Base-by-base conservation (phyloP, 1,140 invertebrate genomes). In the Lycorma delicatula region DNA sequence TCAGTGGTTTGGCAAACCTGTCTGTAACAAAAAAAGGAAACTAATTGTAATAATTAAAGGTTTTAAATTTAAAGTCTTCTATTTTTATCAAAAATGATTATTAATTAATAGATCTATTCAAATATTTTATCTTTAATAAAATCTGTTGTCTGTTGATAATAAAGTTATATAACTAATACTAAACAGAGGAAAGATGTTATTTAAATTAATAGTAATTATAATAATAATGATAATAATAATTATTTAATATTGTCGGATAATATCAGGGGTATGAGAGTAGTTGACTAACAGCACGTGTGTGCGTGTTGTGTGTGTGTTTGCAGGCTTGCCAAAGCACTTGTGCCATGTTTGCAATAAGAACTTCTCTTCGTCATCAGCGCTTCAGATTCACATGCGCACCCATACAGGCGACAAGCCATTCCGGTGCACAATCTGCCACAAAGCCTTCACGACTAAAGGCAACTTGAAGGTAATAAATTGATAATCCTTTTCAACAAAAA, bases 371-470 rank as follows among this genome's bases (percentile, higher is more conserved):
- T 93, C 90, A 64, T 96, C 91, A 66, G 93, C 94, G 58, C 81
- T 93, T 60, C 93, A 97, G 77, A 98, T 98, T 67, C 96, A 99
- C 77, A 95, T 97, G 87, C 81, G 96, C 68, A 98, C 95, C 1
- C 96, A 99, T 76, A 98, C 94, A 12, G 93, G 93, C 7, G 94
- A 97, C 78, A 96, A 96, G 71, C 94, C 95, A 3, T 98, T 97
- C 80, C 87, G 91, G 71, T 98, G 95, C 77, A 89, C 84, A 62
- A 86, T 94, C 66, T 96, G 93, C 72, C 86, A 88, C 71, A 92
- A 94, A 77, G 93, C 93, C 53, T 98, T 98, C 79, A 97, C 94
- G 60, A 97, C 93, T 62, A 94, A 96, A 77, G 96, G 95, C 62
- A 98, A 99, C 75, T 83, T 98, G 34, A 99, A 99, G 86, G 91